A percentile compares a stretch with the other conserved stretches of the same genome.
phyloP scores from a whole-genome alignment of 2,797 vertebrate genomes.

The Notoglanidium macrostoma region DNA sequence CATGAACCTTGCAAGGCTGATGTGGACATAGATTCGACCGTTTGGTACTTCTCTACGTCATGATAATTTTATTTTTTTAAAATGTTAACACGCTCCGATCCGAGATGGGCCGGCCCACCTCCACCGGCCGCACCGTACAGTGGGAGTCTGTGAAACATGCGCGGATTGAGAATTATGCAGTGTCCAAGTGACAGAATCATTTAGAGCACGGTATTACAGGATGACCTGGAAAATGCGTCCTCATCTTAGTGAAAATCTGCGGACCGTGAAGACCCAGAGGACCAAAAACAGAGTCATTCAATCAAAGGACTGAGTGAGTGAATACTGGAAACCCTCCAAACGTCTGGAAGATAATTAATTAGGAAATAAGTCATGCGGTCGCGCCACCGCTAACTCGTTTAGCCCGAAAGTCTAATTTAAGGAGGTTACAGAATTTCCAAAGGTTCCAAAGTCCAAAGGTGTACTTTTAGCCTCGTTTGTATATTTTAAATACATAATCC shows the following conservation, averaged over 20 bases:
- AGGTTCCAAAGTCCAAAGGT: not conserved
- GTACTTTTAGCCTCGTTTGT: not conserved
- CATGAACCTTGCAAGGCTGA: no score
- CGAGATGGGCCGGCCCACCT: no score
- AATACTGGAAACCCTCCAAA: constrained; percentile 48
- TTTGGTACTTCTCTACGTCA: no score
- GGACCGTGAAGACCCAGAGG: not conserved
- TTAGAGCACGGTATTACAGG: not conserved
- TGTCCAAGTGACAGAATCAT: constrained; percentile 4
- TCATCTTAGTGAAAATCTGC: not conserved
- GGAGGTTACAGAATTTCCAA: not conserved
- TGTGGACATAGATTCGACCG: no score
- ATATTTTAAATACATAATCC: not conserved
- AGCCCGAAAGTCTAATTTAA: not conserved
- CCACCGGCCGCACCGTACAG: no score
- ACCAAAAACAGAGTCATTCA: not conserved
- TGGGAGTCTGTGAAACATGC: no score
- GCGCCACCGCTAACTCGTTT: not conserved
- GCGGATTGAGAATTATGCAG: no score
- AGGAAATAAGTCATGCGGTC: not conserved
- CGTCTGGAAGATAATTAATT: constrained; percentile 54
- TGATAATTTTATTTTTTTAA: no score
- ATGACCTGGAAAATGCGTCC: constrained; percentile 5
- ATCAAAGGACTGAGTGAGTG: not conserved
- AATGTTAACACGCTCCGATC: no score